Conservation (phyloP, 2,113 vertebrate species). For the Turdus rufiventris region DNA sequence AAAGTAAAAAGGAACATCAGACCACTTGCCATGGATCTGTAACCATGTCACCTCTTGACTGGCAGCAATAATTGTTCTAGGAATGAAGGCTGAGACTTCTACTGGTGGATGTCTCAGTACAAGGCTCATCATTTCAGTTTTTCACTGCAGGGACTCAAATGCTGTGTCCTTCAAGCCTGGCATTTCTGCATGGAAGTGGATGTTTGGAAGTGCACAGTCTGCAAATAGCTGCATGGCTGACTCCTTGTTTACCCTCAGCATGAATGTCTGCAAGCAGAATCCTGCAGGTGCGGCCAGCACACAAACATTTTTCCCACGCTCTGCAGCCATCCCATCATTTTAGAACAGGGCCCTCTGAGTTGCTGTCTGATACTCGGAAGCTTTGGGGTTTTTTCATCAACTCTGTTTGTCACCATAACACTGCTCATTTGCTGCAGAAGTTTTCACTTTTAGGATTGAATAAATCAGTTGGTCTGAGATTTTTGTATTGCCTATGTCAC, state of each 20-base stretch:
- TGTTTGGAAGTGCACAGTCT: neutral
- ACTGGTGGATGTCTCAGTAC: neutral
- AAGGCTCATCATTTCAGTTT: neutral
- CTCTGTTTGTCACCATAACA: neutral
- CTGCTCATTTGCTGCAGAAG: neutral
- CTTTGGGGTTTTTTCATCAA: rapidly evolving
- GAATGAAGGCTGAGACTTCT: neutral
- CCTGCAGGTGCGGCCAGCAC: conserved; percentile 26
- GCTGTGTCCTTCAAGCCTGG: neutral
- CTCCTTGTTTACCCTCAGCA: neutral
- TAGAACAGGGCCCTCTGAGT: neutral
- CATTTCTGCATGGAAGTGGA: neutral
- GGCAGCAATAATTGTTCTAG: neutral
- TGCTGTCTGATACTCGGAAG: neutral
- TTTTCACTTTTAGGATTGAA: neutral
- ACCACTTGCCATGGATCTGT: neutral
- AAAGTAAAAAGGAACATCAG: neutral
- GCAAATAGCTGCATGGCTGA: neutral
- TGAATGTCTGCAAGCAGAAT: neutral
- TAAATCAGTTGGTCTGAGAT: neutral
- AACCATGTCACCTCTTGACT: rapidly evolving
- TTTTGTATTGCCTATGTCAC: neutral
- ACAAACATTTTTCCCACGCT: conserved; percentile 1
- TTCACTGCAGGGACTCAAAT: neutral
- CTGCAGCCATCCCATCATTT: neutral